phyloP scores from a whole-genome alignment of 2,113 vertebrate species.

The Crotalus horridus region DNA sequence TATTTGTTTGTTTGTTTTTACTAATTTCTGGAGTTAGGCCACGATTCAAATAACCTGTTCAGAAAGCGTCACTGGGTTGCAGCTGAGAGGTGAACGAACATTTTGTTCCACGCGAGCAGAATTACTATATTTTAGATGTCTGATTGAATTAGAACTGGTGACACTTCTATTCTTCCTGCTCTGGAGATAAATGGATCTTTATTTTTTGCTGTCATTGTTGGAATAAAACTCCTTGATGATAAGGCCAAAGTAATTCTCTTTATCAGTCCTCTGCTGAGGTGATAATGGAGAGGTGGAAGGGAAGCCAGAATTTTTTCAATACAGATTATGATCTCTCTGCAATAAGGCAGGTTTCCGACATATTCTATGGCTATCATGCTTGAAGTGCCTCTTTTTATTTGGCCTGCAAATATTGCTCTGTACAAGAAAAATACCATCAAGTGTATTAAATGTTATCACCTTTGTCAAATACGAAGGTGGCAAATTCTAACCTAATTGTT shows the following conservation, averaged over 20 bases:
- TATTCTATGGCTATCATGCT: conserved; percentile 23
- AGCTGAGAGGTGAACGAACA: not conserved
- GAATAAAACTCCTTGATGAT: conserved; percentile 70
- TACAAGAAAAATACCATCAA: conserved; percentile 1
- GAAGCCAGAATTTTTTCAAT: conserved; percentile 65
- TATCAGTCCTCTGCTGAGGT: conserved; percentile 66
- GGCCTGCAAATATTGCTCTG: not conserved
- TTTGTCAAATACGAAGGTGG: conserved; percentile 28
- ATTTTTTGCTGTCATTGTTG: conserved; percentile 65
- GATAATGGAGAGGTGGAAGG: conserved; percentile 59
- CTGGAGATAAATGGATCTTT: conserved; percentile 72
- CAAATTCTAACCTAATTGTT: not conserved
- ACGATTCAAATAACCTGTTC: not conserved
- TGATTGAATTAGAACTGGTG: conserved; percentile 67
- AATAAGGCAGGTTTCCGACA: conserved; percentile 47
- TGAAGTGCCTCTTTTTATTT: not conserved
- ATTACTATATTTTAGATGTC: conserved; percentile 47
- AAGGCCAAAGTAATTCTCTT: conserved; percentile 74
- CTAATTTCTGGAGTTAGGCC: not conserved
- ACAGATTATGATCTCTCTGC: conserved; percentile 70
- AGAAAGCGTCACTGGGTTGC: not conserved
- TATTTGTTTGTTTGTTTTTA: not conserved
- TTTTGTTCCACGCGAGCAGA: conserved; percentile 9
- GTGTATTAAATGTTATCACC: accelerated
- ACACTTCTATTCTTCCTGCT: conserved; percentile 61